Percentiles rank a stretch among this genome's conserved stretches.
These are phyloP conservation scores for Pristionchus japonicus DNA, from an alignment of 2,888 invertebrate genomes.

Conservation along the genomic window DNA sequence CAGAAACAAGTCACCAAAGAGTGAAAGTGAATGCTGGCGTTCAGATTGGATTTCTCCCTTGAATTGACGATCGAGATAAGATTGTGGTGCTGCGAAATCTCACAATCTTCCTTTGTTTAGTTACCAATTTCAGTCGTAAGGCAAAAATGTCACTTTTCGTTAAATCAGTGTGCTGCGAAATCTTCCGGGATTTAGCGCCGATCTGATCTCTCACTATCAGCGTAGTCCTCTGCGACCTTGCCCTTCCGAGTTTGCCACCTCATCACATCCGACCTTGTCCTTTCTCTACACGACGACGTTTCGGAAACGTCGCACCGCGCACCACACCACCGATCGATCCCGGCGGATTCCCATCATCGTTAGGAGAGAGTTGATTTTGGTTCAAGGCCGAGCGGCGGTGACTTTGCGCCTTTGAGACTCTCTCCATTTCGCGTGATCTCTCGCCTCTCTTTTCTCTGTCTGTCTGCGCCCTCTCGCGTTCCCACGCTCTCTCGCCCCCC, in stretches of 20 bases:
- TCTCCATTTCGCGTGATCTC: not conserved
- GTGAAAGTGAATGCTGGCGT: not conserved
- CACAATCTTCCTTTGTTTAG: not conserved
- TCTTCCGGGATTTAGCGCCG: not conserved
- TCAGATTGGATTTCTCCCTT: constrained; percentile 27
- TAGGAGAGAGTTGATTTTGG: not conserved
- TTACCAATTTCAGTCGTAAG: not conserved
- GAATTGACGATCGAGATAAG: constrained; percentile 10
- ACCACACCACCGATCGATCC: not conserved
- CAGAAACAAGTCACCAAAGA: constrained; percentile 17
- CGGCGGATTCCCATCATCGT: not conserved
- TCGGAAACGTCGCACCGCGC: not conserved
- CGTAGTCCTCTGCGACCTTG: constrained; percentile 6
- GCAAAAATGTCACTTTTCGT: not conserved
- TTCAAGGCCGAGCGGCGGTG: constrained; percentile 40
- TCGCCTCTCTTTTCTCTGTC: not conserved
- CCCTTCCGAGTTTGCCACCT: not conserved
- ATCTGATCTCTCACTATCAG: not conserved
- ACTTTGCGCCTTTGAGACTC: not conserved
- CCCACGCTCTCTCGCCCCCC: not conserved
- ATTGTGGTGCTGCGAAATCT: not conserved
- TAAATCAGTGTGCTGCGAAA: not conserved
- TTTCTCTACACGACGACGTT: constrained; percentile 13
- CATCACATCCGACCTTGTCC: not conserved
- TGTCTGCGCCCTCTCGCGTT: not conserved